Conservation (phyloP, 2,888 invertebrate species). For the Congeria kusceri region DNA sequence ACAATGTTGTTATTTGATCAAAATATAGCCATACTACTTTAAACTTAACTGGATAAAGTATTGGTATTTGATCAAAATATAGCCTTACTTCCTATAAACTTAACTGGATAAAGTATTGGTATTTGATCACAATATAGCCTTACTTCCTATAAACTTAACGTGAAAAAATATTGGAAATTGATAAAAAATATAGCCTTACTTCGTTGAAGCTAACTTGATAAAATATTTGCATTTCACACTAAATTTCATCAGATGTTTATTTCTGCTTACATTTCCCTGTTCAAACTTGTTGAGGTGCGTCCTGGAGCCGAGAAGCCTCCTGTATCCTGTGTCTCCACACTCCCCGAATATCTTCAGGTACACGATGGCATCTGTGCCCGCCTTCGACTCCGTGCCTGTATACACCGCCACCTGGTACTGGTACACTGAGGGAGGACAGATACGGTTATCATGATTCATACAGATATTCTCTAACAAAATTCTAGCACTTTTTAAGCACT, state of each 20-base stretch:
- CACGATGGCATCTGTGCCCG: conserved; percentile 82
- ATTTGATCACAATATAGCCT: no score
- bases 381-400: conserved; percentile 83
- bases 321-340: conserved; percentile 81
- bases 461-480: no score
- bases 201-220: background rate
- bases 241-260: no score
- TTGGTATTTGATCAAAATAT: no score
- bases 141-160: no score
- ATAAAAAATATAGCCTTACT: background rate
- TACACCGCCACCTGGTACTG: conserved; percentile 78
- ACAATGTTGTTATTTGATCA: no score
- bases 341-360: conserved; percentile 83
- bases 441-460: no score
- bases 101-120: no score
- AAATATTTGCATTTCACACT: background rate
- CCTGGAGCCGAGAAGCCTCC: conserved; percentile 75
- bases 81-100: no score
- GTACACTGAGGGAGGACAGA: conserved; percentile 75
- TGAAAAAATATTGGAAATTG: background rate
- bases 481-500: no score
- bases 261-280: conserved; percentile 71
- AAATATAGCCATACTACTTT: no score
- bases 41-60: no score
- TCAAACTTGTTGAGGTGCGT: conserved; percentile 76